Evolutionary conservation across 1,140 invertebrate species (phyloP).

Genomic region (Palaemon carinicauda): DNA sequence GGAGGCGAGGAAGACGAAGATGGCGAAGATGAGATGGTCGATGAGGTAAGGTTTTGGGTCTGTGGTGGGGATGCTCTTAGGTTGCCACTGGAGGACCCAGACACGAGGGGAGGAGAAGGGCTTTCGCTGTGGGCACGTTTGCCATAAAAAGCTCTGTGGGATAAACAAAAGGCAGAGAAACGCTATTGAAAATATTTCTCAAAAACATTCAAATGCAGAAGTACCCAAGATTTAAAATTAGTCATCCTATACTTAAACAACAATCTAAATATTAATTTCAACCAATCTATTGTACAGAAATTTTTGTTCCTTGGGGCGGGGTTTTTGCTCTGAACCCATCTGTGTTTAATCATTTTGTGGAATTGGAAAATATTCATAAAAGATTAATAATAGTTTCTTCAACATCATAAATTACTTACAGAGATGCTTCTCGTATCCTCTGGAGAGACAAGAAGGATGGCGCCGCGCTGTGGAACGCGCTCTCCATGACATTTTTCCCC

Average conservation of each 20-base stretch:
- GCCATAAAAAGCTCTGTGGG: constrained; percentile 36
- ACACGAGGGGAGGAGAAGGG: constrained; percentile 46
- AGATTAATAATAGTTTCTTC: no score
- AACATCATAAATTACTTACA: constrained; percentile 6
- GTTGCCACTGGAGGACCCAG: not conserved
- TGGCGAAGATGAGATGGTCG: constrained; percentile 48
- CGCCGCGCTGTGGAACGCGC: constrained; percentile 11
- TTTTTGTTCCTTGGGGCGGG: no score
- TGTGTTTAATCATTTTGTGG: no score
- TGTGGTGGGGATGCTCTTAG: constrained; percentile 33
- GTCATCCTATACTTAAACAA: no score
- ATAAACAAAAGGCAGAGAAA: not conserved
- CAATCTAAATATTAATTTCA: no score
- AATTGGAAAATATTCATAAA: no score
- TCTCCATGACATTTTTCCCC: constrained; percentile 22
- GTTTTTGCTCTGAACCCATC: no score
- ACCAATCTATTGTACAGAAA: not conserved
- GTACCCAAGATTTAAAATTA: no score
- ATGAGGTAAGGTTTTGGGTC: constrained; percentile 51
- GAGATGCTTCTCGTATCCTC: constrained; percentile 35
- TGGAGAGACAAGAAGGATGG: constrained; percentile 33
- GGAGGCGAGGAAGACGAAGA: constrained; percentile 50
- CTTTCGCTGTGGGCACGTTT: constrained; percentile 49
- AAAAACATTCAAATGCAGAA: not conserved
- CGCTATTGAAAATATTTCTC: not conserved